These are phyloP conservation scores for Falco rusticolus DNA, from an alignment of 2,797 vertebrate species.

Conservation along the genomic window DNA sequence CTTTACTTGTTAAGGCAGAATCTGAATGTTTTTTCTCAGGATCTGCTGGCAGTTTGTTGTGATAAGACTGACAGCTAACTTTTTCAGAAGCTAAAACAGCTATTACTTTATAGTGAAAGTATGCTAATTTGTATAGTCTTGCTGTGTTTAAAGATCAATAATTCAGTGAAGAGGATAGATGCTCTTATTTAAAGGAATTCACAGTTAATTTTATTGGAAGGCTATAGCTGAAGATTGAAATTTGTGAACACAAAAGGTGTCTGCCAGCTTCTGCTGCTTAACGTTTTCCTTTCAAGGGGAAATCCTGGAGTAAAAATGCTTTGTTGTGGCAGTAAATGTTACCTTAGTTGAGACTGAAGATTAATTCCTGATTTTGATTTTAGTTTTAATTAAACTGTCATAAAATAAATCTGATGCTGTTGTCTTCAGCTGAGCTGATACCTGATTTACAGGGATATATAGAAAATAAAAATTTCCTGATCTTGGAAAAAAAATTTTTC, in stretches of 20 bases:
- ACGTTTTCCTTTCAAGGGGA: neutral
- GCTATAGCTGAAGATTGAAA: neutral
- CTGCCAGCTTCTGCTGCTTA: neutral
- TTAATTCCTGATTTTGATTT: conserved; percentile 1
- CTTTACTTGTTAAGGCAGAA: neutral
- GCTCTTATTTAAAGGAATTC: conserved; percentile 37
- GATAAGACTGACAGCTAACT: conserved; percentile 28
- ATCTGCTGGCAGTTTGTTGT: neutral
- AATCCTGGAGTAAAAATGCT: conserved; percentile 12
- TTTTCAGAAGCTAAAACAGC: conserved; percentile 31
- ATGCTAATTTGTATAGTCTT: conserved; percentile 26
- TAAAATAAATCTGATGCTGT: neutral
- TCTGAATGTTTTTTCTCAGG: neutral
- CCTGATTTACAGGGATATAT: neutral
- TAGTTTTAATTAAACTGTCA: neutral
- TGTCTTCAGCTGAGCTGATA: neutral
- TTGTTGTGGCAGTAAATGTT: neutral
- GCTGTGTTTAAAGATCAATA: conserved; percentile 52
- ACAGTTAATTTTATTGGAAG: conserved; percentile 27
- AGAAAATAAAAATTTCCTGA: neutral
- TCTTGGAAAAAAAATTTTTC: neutral
- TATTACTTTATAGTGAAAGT: conserved; percentile 10
- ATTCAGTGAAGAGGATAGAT: conserved; percentile 39
- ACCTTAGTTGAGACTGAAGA: neutral
- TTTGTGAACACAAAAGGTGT: conserved; percentile 27